A percentile compares a stretch with the other conserved stretches of the same genome.
phyloP scores from a whole-genome alignment of 1,140 invertebrate genomes.

The Drosophila sulfurigaster region DNA sequence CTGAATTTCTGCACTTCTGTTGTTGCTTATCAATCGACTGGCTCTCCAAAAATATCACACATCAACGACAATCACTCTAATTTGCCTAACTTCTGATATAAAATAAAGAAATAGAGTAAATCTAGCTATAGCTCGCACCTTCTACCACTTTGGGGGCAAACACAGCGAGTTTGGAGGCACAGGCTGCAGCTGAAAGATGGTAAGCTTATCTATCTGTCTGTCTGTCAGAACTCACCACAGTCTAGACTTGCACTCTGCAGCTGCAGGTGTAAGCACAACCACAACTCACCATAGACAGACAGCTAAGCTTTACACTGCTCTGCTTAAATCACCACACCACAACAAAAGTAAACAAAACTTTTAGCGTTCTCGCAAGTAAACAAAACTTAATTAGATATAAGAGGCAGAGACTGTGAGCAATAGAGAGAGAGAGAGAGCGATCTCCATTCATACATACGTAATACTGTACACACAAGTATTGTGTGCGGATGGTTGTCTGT shows the following conservation, averaged over 20 bases:
- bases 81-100: neutral
- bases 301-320: slow-evolving; percentile 11
- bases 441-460: neutral
- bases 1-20: neutral
- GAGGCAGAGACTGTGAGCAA: neutral
- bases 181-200: neutral
- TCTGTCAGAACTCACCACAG: neutral
- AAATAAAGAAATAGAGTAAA: neutral
- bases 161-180: neutral
- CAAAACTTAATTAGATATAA: slow-evolving; percentile 48
- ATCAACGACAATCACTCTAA: neutral
- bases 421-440: slow-evolving; percentile 10
- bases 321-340: slow-evolving; percentile 31
- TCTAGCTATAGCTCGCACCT: slow-evolving; percentile 1
- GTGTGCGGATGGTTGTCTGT: neutral
- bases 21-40: neutral
- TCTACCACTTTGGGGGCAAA: neutral
- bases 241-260: neutral
- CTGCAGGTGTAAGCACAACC: neutral
- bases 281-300: slow-evolving; percentile 3
- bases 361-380: slow-evolving; percentile 62
- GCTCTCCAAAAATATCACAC: neutral
- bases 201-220: neutral
- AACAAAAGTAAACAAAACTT: slow-evolving; percentile 26
- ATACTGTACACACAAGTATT: slow-evolving; percentile 5